Evolutionary conservation across 2,888 invertebrate species (phyloP), one percentile per base, ranked within the genome.

Genomic region (Scrobipalpa costella): DNA sequence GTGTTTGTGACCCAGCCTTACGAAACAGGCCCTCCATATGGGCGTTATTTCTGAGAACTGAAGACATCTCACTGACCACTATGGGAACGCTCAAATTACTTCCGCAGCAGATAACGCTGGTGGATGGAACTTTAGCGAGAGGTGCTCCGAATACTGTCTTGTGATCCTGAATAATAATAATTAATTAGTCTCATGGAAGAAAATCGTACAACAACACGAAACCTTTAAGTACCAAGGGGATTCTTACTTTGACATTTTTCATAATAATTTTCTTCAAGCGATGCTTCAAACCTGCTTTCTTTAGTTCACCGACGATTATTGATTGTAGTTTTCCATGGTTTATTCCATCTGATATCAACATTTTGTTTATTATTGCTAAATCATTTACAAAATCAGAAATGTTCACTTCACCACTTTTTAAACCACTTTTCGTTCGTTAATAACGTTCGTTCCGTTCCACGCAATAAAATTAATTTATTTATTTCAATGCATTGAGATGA

Each of bases 1-100:
- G 92, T 44, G 94, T 92, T 73, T 96, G 94, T 0, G 97, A 96
- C 13, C 98, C 98, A 58, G 97, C 96, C 90, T 97, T 98, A 7
- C 98, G 93, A 82, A 98, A 98, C 58, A 98, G 86, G 0, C 98
- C 98, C 80, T 98, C 98, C 19, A 95, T 94, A 63, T 93, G 92
- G 34, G 95, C 93, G 83, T 95, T 93, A 55, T 93, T 90, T 68
- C 94, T 88, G 61, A 97, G 93, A 73, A 93, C 94, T 62, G 93
- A 91, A 72, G 95, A 95, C 76, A 95, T 93, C 78, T 95, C 94
- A 71, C 94, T 93, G 0, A 96, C 93, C 75, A 96, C 93, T 69
- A 93, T 92, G 7, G 97, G 96, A 40, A 96, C 93, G 79, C 94
- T 92, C 44, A 96, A 87, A 67, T 94, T 93, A 74, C 94, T 94